Evolutionary conservation across 2,888 invertebrate genomes (phyloP), one percentile per base, ranked within the genome.

Genomic region (Aphidius colemani): DNA sequence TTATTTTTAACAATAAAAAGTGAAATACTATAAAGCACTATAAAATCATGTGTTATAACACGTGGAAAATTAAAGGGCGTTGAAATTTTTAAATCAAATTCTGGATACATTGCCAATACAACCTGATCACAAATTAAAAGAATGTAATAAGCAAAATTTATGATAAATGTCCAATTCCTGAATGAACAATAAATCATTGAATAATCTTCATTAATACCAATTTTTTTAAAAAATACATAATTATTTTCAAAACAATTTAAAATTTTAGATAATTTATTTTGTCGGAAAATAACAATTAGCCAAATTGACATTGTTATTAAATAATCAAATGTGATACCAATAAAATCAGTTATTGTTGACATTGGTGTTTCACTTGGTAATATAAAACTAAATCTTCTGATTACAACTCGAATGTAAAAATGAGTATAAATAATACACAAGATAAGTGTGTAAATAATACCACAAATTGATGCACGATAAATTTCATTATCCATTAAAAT

Each of bases 281-380:
- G 67, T 60, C 61, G 51, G 49, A 59, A 7, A 13, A 59, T 30
- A 30, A 45, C 43, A 39, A 49, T 59, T 49, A 66, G 43, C 61
- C 69, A 57, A 66, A 58, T n/a, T 40, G 57, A 46, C 3, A 55
- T 9, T 6, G 66, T 39, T 13, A 66, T 53, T 30, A 62, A 13
- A 9, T 60, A 70, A 13, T 70, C 70, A 1, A 64, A 44, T 40
- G 56, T 59, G 1, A 69, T 10, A n/a, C 61, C 64, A 7, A 62
- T 49, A 40, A 63, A 64, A 59, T 67, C 69, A 4, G 59, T 58
- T 7, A 64, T n/a, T n/a, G 65, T 30, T 30, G 30, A 30, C 5
- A 69, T 66, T 2, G 55, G 51, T 18, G 69, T 67, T 61, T 69
- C 69, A 2, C 51, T 57, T 7, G 61, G 39, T 1, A 61, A 58